Evolutionary conservation across 2,888 invertebrate genomes (phyloP), one percentile per base, ranked within the genome.

Genomic region (Lydus trimaculatus): DNA sequence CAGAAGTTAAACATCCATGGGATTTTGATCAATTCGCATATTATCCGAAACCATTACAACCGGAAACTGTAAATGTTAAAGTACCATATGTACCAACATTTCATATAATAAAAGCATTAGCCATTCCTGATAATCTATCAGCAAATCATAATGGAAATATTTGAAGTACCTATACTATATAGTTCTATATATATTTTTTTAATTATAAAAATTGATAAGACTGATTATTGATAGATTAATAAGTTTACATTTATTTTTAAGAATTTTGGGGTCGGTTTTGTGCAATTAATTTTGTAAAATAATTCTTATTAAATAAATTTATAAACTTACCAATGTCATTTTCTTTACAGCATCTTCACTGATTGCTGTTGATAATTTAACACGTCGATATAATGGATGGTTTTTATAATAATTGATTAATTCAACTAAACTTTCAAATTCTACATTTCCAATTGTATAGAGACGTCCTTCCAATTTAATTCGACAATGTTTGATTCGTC

Each of bases 341-440:
- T 89, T 86, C 71, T 89, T 87, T 6, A 94, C 86, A 7, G 91
- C 84, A 52, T 94, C 93, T 78, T 94, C 93, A 76, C 91, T 94
- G 36, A 96, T 93, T 0, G 96, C 92, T 84, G 91, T 92, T 79
- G 91, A 91, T 5, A 99, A 88, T 80, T 94, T 96, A 17, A 98
- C 94, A 83, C 94, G 95, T 79, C 93, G 92, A 84, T 98, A 99
- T 8, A 99, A 87, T 0, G 98, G 94, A 85, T 96, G 91, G 68
- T 92, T 92, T 84, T 95, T 95, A 82, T 98, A 99, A 85, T 96
- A 96, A 71, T 90, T 91, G 5, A 99, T 95, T 71, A 99, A 87
- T 79, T 98, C 97, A 0, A 97, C 94, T n/a, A 99, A 87, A 80
- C 95, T 97, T 86, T 99, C 99, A 86, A 99, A 99, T 81, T 95